Base-by-base conservation (phyloP, 2,113 vertebrate species). In the Balaenoptera acutorostrata region DNA sequence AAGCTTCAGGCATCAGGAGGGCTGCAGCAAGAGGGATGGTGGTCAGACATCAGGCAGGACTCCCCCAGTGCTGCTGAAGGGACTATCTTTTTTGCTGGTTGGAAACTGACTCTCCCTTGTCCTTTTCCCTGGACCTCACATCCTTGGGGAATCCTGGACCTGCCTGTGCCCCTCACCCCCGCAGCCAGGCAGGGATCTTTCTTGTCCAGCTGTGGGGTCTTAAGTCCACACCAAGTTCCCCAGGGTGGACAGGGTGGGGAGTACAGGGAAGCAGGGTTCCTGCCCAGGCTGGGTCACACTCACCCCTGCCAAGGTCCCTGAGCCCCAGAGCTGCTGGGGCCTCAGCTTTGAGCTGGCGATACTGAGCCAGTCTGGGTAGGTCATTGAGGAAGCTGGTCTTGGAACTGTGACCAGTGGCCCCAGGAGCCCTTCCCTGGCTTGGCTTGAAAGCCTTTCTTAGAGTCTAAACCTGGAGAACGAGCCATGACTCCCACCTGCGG, bases 381-480 rank as follows among this genome's bases (percentile, higher is more conserved):
- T 63, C 78, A 12, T 29, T 44, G 29, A 72, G 72, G 69, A 90
- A 87, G 52, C 20, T 23, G 68, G n/a, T 4, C 23, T 3, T 15
- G 4, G 91, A 77, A 63, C 68, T 55, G 41, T n/a, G 81, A 25
- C 41, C 33, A 25, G 63, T 21, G 64, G 46, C 52, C 74, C 71
- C 55, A 33, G 55, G 91, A 97, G 36, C 21, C 87, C 61, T 80
- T 49, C 14, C 86, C 72, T 2, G 12, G 81, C 55, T 68, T 18
- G 41, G 91, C 66, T 74, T 11, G 25, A 88, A 36, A 91, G 81
- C 31, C 46, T 33, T 81, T 39, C 52, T 66, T 61, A 21, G 87
- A 89, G 72, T 96, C 97, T 96, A 93, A 97, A 96, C 97, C 96
- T 81, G 96, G 97, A 95, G 88, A 59, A 31, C 3, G 3, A 55